Percentiles rank a stretch among this genome's conserved stretches.
phyloP scores from a whole-genome alignment of 2,888 invertebrate species.

The Drosophila multiciliata region DNA sequence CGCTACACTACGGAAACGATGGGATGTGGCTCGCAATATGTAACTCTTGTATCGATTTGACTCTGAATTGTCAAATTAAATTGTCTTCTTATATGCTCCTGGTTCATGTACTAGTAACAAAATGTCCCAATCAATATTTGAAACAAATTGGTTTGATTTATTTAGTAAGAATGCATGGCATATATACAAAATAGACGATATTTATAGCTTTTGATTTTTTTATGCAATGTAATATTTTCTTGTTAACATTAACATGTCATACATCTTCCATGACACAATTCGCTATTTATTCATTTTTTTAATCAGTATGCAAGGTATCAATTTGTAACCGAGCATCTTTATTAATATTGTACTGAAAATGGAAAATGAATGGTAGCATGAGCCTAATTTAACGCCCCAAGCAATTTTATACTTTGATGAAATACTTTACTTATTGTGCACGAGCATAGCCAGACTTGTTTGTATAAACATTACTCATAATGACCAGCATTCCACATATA shows the following conservation, averaged over 20 bases:
- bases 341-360: not conserved
- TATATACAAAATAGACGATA: not conserved
- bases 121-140: not conserved
- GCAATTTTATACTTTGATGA: not conserved
- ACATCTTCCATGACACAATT: not conserved
- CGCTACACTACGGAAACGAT: slow-evolving; percentile 83
- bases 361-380: not conserved
- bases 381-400: not conserved
- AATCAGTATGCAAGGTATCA: not conserved
- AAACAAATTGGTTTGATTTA: not conserved
- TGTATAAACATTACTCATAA: not conserved
- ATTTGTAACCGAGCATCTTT: not conserved
- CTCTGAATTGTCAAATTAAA: not conserved
- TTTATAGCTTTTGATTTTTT: too few species aligned
- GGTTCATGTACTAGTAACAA: not conserved
- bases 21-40: not conserved
- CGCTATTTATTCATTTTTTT: not conserved
- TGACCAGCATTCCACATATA: not conserved
- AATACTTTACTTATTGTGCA: not conserved
- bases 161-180: too few species aligned
- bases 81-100: not conserved
- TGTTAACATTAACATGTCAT: too few species aligned
- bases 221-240: too few species aligned
- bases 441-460: not conserved
- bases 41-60: not conserved